phyloP scores from a whole-genome alignment of 2,888 invertebrate genomes.

The Ormyrus nitidulus region DNA sequence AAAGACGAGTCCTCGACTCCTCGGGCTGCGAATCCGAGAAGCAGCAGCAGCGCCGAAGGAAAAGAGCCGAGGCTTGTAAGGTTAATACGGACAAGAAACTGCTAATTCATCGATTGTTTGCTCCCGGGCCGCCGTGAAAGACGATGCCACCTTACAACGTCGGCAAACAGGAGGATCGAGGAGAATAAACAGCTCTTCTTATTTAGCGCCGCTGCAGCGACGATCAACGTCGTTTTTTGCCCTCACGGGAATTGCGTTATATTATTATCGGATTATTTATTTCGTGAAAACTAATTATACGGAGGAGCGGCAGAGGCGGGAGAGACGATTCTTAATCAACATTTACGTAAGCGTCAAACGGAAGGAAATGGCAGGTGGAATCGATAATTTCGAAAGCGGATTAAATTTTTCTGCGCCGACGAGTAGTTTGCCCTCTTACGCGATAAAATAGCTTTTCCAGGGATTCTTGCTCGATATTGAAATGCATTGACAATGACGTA shows the following conservation, averaged over 20 bases:
- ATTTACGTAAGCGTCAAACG: too few species aligned
- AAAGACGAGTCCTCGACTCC: constrained; percentile 25
- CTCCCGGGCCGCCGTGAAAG: too few species aligned
- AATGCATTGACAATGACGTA: constrained; percentile 42
- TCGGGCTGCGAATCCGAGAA: background rate
- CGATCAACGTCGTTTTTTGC: too few species aligned
- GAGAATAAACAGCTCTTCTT: too few species aligned
- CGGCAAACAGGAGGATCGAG: too few species aligned
- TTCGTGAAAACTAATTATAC: too few species aligned
- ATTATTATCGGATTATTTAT: too few species aligned
- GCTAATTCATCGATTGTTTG: constrained; percentile 66
- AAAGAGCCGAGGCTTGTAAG: constrained; percentile 31
- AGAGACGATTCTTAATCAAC: too few species aligned
- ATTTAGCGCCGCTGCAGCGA: too few species aligned
- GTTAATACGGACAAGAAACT: constrained; percentile 62
- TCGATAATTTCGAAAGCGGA: constrained; percentile 29
- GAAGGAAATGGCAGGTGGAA: constrained; percentile 19
- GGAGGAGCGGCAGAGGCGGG: too few species aligned
- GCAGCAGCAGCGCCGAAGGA: constrained; percentile 20
- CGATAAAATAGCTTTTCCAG: constrained; percentile 6
- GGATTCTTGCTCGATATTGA: constrained; percentile 10
- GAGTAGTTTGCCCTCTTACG: background rate
- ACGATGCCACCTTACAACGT: too few species aligned
- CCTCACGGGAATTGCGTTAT: too few species aligned
- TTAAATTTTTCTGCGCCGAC: background rate